phyloP scores from a whole-genome alignment of 2,113 vertebrate genomes.

The Rynchops niger region DNA sequence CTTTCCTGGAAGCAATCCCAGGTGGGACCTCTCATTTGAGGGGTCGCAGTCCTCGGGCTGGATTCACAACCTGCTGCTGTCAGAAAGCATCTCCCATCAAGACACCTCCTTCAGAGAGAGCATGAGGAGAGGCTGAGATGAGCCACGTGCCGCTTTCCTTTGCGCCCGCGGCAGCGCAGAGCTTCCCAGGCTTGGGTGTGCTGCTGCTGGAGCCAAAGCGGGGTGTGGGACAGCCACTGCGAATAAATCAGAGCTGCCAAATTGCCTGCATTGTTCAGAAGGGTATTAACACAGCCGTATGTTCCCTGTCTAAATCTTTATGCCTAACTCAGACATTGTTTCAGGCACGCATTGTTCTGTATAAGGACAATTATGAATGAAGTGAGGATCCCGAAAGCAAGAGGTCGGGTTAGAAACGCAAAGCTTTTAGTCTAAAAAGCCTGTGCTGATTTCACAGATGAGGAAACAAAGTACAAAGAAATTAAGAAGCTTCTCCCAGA shows the following conservation, averaged over 20 bases:
- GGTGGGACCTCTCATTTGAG: not conserved
- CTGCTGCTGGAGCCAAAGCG: rapidly evolving
- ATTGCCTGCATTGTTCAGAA: not conserved
- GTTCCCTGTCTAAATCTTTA: not conserved
- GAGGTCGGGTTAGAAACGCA: not conserved
- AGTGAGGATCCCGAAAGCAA: not conserved
- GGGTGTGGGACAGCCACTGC: not conserved
- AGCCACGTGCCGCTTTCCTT: not conserved
- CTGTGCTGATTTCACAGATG: not conserved
- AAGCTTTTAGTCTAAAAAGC: not conserved
- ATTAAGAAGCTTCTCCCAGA: not conserved
- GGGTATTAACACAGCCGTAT: not conserved
- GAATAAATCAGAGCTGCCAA: not conserved
- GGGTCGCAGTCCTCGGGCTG: not conserved
- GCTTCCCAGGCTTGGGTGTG: not conserved
- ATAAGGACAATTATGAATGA: not conserved
- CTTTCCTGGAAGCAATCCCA: not conserved
- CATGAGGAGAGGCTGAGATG: not conserved
- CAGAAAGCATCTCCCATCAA: not conserved
- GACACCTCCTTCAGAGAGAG: not conserved
- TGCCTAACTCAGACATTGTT: rapidly evolving
- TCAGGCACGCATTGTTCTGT: not conserved
- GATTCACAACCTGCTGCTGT: not conserved
- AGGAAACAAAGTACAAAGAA: not conserved
- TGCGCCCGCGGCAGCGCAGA: rapidly evolving